Evolutionary conservation across 2,888 invertebrate species (phyloP).

Genomic region (Branchipolynoe longqiensis): DNA sequence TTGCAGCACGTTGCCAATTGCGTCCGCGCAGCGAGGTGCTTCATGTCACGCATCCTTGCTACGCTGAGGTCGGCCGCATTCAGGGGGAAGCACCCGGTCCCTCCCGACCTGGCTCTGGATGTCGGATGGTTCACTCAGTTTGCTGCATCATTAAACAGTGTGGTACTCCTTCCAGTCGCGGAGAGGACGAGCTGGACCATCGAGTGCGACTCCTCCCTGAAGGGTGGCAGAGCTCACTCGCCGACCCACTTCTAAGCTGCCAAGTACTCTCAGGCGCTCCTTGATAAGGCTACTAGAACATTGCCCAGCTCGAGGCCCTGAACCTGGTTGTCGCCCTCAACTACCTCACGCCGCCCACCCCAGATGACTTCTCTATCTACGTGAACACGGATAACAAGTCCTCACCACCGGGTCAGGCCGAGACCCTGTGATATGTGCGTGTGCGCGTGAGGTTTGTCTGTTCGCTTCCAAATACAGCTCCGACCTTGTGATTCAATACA

Average conservation of each 20-base stretch:
- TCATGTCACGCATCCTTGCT: not conserved
- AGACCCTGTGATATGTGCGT: not conserved
- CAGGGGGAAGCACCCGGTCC: too few relatives aligned
- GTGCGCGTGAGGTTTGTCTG: not conserved
- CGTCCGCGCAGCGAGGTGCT: not conserved
- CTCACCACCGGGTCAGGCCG: not conserved
- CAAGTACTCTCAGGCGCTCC: not conserved
- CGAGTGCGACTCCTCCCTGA: too few relatives aligned
- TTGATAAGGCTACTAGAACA: not conserved
- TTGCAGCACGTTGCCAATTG: not conserved
- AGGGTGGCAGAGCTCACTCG: too few relatives aligned
- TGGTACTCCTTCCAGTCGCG: not conserved
- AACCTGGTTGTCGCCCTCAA: not conserved
- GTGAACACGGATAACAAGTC: not conserved
- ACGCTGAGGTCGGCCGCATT: not conserved
- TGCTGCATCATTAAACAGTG: not conserved
- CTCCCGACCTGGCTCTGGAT: not conserved
- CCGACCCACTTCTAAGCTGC: not conserved
- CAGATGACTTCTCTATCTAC: not conserved
- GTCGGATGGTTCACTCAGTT: not conserved
- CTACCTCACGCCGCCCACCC: not conserved
- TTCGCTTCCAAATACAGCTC: not conserved
- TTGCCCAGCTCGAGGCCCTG: too few relatives aligned
- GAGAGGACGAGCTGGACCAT: too few relatives aligned
- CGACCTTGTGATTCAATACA: not conserved